Evolutionary conservation across 2,888 invertebrate genomes (phyloP).

Genomic region (Patella depressa): DNA sequence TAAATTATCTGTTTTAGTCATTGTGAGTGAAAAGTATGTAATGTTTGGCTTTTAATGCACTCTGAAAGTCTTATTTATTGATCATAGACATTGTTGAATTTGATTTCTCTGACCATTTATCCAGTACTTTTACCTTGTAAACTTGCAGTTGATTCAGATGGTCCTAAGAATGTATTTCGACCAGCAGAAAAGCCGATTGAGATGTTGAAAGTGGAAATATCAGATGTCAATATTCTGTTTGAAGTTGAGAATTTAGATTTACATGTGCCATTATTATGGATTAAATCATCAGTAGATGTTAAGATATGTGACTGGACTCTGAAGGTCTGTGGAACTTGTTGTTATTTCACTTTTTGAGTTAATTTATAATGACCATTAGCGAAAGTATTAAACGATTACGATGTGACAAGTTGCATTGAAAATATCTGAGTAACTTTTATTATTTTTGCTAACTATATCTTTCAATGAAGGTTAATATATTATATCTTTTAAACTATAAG

Average conservation of each 20-base stretch:
- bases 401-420: neutral
- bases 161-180: conserved; percentile 25
- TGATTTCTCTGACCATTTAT: no score
- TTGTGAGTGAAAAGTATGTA: no score
- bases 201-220: conserved; percentile 74
- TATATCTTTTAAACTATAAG: no score
- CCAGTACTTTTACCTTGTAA: no score
- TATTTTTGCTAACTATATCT: no score
- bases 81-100: no score
- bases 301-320: conserved; percentile 80
- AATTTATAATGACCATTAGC: neutral
- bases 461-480: no score
- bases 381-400: neutral
- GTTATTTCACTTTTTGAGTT: neutral
- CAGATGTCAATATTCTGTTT: conserved; percentile 78
- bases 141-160: no score
- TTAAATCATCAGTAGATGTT: conserved; percentile 76
- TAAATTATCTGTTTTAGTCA: no score
- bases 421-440: no score
- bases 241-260: conserved; percentile 76
- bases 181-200: conserved; percentile 71
- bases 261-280: conserved; percentile 74
- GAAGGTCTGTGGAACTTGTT: conserved; percentile 62
- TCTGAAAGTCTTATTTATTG: no score
- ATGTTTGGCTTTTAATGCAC: no score